Evolutionary conservation across 1,140 invertebrate genomes (phyloP), one percentile per base, ranked within the genome.

Genomic region (Luehdorfia chinensis): DNA sequence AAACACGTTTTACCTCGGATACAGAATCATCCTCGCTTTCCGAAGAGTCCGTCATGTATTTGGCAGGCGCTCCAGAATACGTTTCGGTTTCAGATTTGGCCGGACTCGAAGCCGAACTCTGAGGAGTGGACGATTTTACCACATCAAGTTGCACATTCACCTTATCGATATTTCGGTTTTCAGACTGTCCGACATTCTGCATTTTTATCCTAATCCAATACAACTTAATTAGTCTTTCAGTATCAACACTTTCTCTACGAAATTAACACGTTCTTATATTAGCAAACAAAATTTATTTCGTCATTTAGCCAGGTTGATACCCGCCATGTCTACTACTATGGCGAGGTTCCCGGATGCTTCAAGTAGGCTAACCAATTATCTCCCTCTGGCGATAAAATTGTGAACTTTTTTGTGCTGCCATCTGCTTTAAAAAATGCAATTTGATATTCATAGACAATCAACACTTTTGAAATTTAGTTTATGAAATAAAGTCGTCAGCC

Each of bases 21-120:
- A 95, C 94, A 87, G 95, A 95, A 84, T 96, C 95, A 87, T 96
- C 95, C 84, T 96, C 95, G 84, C 94, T 96, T 89, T 95, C 94
- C 61, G 94, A 96, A 84, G 94, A 92, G 89, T 96, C 94, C 87
- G 93, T 93, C 90, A 94, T 93, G 91, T 93, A 94, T 90, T 91
- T 92, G 62, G 93, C 91, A 87, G 92, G 92, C 55, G 80, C 81
- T 88, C 93, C 92, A 70, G 92, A 91, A 88, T 92, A 92, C 79
- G 91, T 93, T 88, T 93, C 92, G 79, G 91, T 92, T 90, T 93
- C 92, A 75, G 92, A 93, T 88, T 93, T 93, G 70, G 91, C 91
- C 75, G 92, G 92, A 87, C 84, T 87, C 59, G 81, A 87, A 79
- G 84, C 83, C 75, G 79, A 85, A 87, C 85, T 87, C 67, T 84